Evolutionary conservation across 2,888 invertebrate genomes (phyloP).

Genomic region (Hemithea aestivaria): DNA sequence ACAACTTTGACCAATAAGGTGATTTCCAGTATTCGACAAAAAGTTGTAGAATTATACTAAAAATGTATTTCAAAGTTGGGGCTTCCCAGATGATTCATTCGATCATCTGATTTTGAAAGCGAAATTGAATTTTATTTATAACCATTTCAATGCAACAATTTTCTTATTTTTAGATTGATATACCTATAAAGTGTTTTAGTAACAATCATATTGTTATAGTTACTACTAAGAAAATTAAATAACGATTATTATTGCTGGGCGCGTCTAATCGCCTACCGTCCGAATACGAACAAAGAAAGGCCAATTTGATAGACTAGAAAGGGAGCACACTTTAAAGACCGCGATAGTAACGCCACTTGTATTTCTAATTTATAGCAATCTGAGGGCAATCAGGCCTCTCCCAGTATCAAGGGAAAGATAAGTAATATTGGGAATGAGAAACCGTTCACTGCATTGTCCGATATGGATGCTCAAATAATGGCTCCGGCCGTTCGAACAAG

Average conservation of each 20-base stretch:
- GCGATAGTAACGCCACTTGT: constrained; percentile 65
- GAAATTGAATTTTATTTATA: too few relatives aligned
- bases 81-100: too few relatives aligned
- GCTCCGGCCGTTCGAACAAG: constrained; percentile 32
- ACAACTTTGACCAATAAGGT: too few relatives aligned
- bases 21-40: too few relatives aligned
- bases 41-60: too few relatives aligned
- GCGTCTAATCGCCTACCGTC: constrained; percentile 45
- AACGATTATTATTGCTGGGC: constrained; percentile 34
- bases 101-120: too few relatives aligned
- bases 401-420: constrained; percentile 65
- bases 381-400: constrained; percentile 67
- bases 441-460: constrained; percentile 57
- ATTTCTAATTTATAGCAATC: constrained; percentile 76
- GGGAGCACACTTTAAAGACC: constrained; percentile 73
- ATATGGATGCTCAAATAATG: constrained; percentile 50
- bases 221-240: too few relatives aligned
- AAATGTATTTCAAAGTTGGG: too few relatives aligned
- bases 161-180: too few relatives aligned
- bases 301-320: constrained; percentile 72
- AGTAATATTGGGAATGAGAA: constrained; percentile 62
- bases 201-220: too few relatives aligned
- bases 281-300: constrained; percentile 63
- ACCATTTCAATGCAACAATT: too few relatives aligned
- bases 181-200: too few relatives aligned